Base-by-base conservation (phyloP, 1,140 invertebrate species). In the Cryptotermes secundus region DNA sequence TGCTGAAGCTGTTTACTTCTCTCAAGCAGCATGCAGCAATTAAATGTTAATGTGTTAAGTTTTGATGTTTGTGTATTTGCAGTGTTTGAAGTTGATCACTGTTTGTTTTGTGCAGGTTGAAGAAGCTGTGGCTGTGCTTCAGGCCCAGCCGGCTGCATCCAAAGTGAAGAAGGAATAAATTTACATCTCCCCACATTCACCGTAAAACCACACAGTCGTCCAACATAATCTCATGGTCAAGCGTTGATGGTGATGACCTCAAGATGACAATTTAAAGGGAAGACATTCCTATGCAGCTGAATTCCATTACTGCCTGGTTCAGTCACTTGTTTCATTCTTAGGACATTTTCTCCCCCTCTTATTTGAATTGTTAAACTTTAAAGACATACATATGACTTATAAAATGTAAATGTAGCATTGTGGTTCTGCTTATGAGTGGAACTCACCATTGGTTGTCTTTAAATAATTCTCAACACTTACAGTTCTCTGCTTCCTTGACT, bases 61-160 rank as follows among this genome's bases (percentile, higher is more conserved):
- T n/a, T n/a, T n/a, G n/a, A n/a, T n/a, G n/a, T n/a, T n/a, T n/a
- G n/a, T n/a, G n/a, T n/a, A n/a, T n/a, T 38, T 38, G 4, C 12
- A 12, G 38, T 38, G 4, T 38, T 12, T 38, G 38, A 38, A 38
- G 38, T 38, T 38, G 38, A 38, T 38, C 4, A 38, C 80, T 31
- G 1, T 65, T 81, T 81, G 84, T 88, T 49, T 86, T 87, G 49
- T 86, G 83, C 36, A 91, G 90, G 97, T 98, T 83, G 98, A 99
- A 89, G 98, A 99, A 91, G 98, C 98, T 86, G 97, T 99, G 87
- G 97, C 97, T 90, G 98, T 99, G 85, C 92, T 99, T 85, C 97
- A 99, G 90, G 97, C 97, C 89, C 98, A 98, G 89, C 96, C 97
- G 89, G 94, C 94, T 87, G 93, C 94, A 86, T 91, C 92, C 45